phyloP scores from a whole-genome alignment of 2,113 vertebrate species.

The Pachyramphus minor region DNA sequence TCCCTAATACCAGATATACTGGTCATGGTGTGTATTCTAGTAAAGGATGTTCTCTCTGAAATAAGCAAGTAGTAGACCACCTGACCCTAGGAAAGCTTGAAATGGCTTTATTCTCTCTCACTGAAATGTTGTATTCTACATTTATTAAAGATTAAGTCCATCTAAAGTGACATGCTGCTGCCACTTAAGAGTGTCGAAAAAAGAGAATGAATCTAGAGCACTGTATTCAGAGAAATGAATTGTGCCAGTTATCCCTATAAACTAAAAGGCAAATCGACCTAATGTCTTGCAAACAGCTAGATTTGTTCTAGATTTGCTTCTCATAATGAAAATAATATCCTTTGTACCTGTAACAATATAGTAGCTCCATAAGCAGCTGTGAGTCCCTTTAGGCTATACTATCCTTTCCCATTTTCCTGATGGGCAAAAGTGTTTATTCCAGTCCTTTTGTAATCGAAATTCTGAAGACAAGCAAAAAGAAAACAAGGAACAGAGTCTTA shows the following conservation, averaged over 20 bases:
- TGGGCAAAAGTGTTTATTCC: not conserved
- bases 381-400: not conserved
- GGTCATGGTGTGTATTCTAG: not conserved
- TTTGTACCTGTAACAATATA: not conserved
- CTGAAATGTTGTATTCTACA: not conserved
- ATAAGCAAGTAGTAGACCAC: not conserved
- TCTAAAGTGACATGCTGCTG: not conserved
- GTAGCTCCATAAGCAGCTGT: not conserved
- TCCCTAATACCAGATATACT: not conserved
- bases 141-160: not conserved
- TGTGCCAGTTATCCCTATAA: not conserved
- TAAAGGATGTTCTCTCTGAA: not conserved
- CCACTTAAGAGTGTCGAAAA: not conserved
- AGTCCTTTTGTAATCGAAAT: not conserved
- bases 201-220: not conserved
- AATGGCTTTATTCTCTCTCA: not conserved
- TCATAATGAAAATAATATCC: conserved; percentile 28
- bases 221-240: not conserved
- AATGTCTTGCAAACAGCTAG: not conserved
- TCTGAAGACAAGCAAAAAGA: not conserved
- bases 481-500: not conserved
- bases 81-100: not conserved
- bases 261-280: not conserved
- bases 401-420: not conserved
- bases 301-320: not conserved